Percentiles rank a stretch among this genome's conserved stretches.
Conservation (phyloP, 2,797 vertebrate species). For the Megaceryle alcyon region DNA sequence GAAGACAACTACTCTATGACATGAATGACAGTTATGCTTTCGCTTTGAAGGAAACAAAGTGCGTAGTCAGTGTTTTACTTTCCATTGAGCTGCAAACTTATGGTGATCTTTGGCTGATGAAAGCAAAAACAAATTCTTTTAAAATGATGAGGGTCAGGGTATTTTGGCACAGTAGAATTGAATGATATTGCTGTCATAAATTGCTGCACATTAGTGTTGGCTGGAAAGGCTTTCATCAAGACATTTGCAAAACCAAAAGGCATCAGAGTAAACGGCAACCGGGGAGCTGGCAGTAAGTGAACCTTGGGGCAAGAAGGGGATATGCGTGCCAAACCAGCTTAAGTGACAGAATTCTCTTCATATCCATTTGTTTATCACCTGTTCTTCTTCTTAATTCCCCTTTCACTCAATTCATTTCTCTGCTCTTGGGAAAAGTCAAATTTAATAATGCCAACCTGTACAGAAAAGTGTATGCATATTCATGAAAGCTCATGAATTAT, state of each 20-base stretch:
- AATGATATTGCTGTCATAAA: not conserved
- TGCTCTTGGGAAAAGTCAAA: conserved; percentile 53
- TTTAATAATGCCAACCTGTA: conserved; percentile 62
- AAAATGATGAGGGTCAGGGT: not conserved
- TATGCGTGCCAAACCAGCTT: not conserved
- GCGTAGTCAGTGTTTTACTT: conserved; percentile 14
- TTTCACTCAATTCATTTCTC: conserved; percentile 62
- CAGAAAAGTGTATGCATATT: conserved; percentile 68
- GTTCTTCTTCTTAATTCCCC: conserved; percentile 41
- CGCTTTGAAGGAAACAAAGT: conserved; percentile 24
- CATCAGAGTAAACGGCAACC: not conserved
- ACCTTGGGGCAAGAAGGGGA: not conserved
- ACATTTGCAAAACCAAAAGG: not conserved
- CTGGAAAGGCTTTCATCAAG: not conserved
- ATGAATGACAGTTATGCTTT: conserved; percentile 18
- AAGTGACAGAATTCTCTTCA: conserved; percentile 1
- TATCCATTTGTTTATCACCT: conserved; percentile 48
- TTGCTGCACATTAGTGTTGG: not conserved
- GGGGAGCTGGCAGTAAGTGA: not conserved
- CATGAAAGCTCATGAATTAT: conserved; percentile 71
- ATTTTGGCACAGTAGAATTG: not conserved
- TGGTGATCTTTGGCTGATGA: not conserved
- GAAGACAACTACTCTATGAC: not conserved
- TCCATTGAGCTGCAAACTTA: conserved; percentile 1
- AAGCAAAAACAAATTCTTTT: conserved; percentile 41